Evolutionary conservation across 2,888 invertebrate species (phyloP), one percentile per base, ranked within the genome.

Genomic region (Dascillus cervinus): DNA sequence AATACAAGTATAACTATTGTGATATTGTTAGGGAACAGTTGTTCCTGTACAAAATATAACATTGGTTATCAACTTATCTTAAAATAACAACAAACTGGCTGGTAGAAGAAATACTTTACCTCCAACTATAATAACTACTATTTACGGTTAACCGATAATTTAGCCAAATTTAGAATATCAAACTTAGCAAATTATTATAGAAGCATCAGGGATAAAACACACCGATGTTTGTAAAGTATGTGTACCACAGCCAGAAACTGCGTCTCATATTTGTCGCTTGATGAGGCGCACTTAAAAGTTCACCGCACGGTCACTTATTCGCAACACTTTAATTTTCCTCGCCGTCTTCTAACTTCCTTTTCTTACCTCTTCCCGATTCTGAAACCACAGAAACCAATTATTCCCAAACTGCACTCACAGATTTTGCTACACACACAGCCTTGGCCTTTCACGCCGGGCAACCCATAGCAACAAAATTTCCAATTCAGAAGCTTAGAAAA

Each of bases 291-390:
- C 24, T 11, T 13, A 24, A 4, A 6, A 24, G 13, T 24, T 24
- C 24, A 6, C 13, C 24, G 13, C 13, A n/a, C 13, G 24, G 24
- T 24, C 24, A 24, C 24, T 24, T 11, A 24, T 11, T 10, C n/a
- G n/a, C 9, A 24, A 24, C 24, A 24, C 31, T 55, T n/a, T 56
- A 55, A 44, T 59, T 58, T 33, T 55, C 70, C 17, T 65, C 69
- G 8, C 70, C 75, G n/a, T 73, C 79, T 59, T 79, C 79, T 55
- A 73, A 73, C 70, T 81, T 81, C 71, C 80, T 73, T 60, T 80
- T 81, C 65, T 79, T 80, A 50, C 80, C 80, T 63, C 79, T 72
- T 48, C 77, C 69, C 46, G 71, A 61, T 46, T 68, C 69, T 64
- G 64, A n/a, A n/a, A n/a, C n/a, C n/a, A n/a, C n/a, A n/a, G n/a